Percentiles rank a stretch among this genome's conserved stretches.
phyloP scores from a whole-genome alignment of 1,140 invertebrate genomes.

The Reticulitermes speratus region DNA sequence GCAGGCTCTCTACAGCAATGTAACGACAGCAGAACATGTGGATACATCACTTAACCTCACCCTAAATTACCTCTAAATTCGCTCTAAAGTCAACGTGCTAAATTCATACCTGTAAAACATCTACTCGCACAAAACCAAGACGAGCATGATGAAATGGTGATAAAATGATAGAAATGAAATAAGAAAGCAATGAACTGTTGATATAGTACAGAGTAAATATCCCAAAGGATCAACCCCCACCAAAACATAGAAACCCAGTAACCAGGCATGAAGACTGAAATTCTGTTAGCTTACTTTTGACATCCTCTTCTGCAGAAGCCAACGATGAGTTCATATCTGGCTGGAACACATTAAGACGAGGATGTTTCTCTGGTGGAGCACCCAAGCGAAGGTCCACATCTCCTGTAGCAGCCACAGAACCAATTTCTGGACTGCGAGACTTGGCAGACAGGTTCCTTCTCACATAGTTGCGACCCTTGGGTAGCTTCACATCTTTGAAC shows the following conservation, averaged over 20 bases:
- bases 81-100: not conserved
- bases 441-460: constrained; percentile 57
- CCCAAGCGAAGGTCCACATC: constrained; percentile 35
- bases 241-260: not conserved
- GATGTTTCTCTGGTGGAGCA: constrained; percentile 33
- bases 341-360: constrained; percentile 27
- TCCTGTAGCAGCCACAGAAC: not conserved
- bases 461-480: constrained; percentile 63
- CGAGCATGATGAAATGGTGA: not conserved
- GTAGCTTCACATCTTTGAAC: constrained; percentile 62
- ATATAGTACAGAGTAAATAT: not conserved
- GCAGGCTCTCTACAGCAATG: not conserved
- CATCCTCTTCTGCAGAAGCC: constrained; percentile 25
- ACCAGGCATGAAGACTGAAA: constrained; percentile 14
- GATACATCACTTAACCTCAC: not conserved
- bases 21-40: not conserved
- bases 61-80: not conserved
- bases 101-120: not conserved
- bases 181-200: not conserved
- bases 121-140: not conserved
- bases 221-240: not conserved
- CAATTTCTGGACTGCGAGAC: constrained; percentile 27
- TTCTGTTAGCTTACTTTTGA: constrained; percentile 31
- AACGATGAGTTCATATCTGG: not conserved
- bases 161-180: not conserved